Percentiles rank a stretch among this genome's conserved stretches.
Conservation (phyloP, 2,888 invertebrate species). For the Caenorhabditis sp. region DNA sequence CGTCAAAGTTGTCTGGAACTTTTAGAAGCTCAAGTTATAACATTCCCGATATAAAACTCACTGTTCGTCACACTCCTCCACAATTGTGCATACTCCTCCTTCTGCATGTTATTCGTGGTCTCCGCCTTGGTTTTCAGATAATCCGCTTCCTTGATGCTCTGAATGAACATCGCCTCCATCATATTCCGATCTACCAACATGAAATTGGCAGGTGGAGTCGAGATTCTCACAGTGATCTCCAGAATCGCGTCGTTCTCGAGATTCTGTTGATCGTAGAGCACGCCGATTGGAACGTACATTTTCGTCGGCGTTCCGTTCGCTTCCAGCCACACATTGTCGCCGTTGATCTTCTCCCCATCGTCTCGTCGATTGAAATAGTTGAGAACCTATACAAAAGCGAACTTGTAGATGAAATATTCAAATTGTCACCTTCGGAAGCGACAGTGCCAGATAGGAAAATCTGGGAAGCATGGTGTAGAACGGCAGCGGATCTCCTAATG, state of each 20-base stretch:
- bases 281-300: conserved; percentile 88
- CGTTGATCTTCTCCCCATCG: conserved; percentile 63
- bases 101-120: conserved; percentile 85
- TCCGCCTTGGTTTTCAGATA: conserved; percentile 94
- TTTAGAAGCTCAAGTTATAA: not conserved
- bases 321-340: conserved; percentile 76
- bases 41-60: conserved; percentile 87
- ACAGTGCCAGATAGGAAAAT: conserved; percentile 77
- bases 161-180: conserved; percentile 94
- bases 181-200: conserved; percentile 88
- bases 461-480: conserved; percentile 81
- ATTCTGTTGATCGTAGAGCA: conserved; percentile 91
- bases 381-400: conserved; percentile 34
- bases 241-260: conserved; percentile 86
- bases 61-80: conserved; percentile 96
- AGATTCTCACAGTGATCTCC: conserved; percentile 94
- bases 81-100: conserved; percentile 96
- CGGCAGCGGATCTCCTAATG: conserved; percentile 46
- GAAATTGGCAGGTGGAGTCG: conserved; percentile 85
- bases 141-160: conserved; percentile 97
- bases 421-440: conserved; percentile 68
- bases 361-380: conserved; percentile 56
- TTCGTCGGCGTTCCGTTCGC: conserved; percentile 73
- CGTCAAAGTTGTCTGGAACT: conserved; percentile 94
- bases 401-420: not conserved